Evolutionary conservation across 2,113 vertebrate genomes (phyloP).

Genomic region (Columbina picui): DNA sequence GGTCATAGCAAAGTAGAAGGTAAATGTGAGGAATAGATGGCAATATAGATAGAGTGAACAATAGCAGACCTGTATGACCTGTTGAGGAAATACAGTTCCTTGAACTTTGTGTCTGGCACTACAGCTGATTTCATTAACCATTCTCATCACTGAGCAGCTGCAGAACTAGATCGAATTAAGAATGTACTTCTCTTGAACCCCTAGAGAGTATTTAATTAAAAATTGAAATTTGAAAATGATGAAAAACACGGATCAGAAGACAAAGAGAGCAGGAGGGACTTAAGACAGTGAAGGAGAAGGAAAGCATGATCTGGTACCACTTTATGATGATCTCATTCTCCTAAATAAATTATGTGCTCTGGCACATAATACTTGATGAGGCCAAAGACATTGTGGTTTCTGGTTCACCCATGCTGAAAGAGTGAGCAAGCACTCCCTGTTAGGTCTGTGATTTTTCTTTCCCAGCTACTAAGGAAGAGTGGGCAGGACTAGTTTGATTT

Average conservation of each 20-base stretch:
- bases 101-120: background rate
- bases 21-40: background rate
- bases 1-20: background rate
- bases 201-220: slow-evolving; percentile 6
- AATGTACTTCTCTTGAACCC: background rate
- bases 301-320: background rate
- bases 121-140: background rate
- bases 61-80: background rate
- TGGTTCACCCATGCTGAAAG: background rate
- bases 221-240: background rate
- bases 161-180: background rate
- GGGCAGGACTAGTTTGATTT: background rate
- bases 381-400: background rate
- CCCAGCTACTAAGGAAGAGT: background rate
- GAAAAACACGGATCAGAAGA: background rate
- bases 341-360: background rate
- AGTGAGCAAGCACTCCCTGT: background rate
- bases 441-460: background rate
- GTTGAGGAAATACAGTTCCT: background rate
- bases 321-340: background rate
- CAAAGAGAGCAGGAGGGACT: background rate
- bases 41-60: background rate
- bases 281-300: background rate
- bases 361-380: background rate
- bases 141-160: background rate